These are phyloP conservation scores for Andrena praecox DNA, from an alignment of 2,888 invertebrate species.

Conservation along the genomic window DNA sequence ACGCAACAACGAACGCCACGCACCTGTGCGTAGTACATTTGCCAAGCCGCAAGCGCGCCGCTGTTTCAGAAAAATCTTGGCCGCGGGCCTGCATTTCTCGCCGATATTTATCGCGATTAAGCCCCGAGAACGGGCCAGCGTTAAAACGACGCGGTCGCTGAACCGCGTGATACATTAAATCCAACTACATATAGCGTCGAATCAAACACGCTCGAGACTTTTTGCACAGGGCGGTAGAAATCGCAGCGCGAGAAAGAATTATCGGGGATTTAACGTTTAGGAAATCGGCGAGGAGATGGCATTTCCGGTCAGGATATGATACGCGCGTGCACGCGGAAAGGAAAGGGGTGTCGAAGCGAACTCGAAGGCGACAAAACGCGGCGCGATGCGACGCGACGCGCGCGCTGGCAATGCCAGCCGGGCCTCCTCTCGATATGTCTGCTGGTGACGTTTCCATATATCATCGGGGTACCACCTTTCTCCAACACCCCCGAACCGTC, in stretches of 20 bases:
- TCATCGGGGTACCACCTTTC: constrained; percentile 78
- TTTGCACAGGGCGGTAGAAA: no score
- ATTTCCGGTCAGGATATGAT: constrained; percentile 59
- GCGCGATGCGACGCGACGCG: constrained; percentile 68
- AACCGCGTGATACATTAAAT: background rate
- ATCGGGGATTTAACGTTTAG: background rate
- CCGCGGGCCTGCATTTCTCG: constrained; percentile 71
- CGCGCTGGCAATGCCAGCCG: constrained; percentile 66
- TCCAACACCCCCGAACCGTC: constrained; percentile 68
- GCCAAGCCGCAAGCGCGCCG: constrained; percentile 80
- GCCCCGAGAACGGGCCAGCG: background rate
- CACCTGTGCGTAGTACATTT: constrained; percentile 78
- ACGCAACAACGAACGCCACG: constrained; percentile 68
- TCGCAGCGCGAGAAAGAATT: background rate
- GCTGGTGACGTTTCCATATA: constrained; percentile 84
- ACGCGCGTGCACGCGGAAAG: constrained; percentile 48
- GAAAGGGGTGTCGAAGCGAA: constrained; percentile 73
- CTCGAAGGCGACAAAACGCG: constrained; percentile 80
- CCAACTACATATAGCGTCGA: background rate
- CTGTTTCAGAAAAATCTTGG: constrained; percentile 77
- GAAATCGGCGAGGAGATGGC: background rate
- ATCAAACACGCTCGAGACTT: no score
- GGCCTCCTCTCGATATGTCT: constrained; percentile 82
- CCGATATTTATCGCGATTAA: constrained; percentile 51
- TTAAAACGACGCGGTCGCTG: background rate